Evolutionary conservation across 2,797 vertebrate species (phyloP).

Genomic region (Sciurus vulgaris): DNA sequence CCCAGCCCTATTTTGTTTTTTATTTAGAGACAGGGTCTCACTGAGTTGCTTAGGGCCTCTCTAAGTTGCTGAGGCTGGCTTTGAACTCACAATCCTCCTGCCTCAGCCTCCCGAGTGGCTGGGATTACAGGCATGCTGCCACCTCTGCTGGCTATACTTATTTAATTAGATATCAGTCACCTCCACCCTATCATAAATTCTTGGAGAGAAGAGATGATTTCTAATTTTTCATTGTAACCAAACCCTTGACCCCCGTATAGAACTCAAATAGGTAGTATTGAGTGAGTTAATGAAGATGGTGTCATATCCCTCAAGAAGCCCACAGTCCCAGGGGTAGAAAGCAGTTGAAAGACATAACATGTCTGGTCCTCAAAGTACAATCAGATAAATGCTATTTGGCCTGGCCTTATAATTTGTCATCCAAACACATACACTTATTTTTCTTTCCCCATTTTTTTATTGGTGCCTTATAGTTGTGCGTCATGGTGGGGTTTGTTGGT

Average conservation of each 20-base stretch:
- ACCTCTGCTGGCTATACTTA: too few species aligned
- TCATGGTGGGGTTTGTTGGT: too few species aligned
- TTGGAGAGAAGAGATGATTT: background rate
- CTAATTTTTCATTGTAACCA: background rate
- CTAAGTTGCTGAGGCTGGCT: too few species aligned
- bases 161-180: background rate
- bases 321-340: background rate
- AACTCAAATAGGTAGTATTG: background rate
- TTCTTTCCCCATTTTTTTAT: too few species aligned
- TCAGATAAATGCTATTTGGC: conserved; percentile 2
- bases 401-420: background rate
- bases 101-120: too few species aligned
- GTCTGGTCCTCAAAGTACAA: background rate
- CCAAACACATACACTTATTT: background rate
- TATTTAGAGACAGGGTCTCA: too few species aligned
- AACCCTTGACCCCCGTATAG: background rate
- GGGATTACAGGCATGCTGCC: too few species aligned
- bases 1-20: too few species aligned
- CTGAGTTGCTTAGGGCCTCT: too few species aligned
- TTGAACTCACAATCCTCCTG: too few species aligned
- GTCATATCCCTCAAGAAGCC: background rate
- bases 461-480: too few species aligned
- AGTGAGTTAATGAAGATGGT: background rate
- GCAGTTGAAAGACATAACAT: background rate
- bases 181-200: background rate